These are phyloP conservation scores for Heterotis niloticus DNA, from an alignment of 2,113 vertebrate species.

Conservation along the genomic window DNA sequence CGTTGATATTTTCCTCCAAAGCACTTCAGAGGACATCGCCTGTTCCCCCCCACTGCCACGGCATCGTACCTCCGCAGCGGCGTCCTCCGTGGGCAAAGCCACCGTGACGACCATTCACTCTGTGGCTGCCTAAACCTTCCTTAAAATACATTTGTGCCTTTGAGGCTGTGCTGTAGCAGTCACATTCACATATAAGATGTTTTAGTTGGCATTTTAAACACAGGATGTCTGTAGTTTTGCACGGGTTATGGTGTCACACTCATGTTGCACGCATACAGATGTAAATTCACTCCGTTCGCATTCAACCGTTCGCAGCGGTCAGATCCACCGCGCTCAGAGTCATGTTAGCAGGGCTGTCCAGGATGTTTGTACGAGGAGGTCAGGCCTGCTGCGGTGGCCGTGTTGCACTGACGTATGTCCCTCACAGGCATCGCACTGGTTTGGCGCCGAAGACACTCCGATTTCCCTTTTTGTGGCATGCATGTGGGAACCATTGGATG, in stretches of 20 bases:
- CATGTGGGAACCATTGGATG: neutral
- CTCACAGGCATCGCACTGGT: neutral
- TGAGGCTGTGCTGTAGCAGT: no score
- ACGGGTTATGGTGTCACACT: neutral
- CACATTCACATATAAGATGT: no score
- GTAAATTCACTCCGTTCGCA: neutral
- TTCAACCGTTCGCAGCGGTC: neutral
- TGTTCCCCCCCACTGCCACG: no score
- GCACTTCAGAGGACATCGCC: neutral
- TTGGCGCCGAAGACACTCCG: neutral
- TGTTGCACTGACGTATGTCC: neutral
- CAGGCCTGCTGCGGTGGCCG: neutral
- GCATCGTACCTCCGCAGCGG: neutral
- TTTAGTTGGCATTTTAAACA: neutral
- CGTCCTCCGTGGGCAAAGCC: neutral
- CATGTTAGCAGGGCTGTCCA: neutral
- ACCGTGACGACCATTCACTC: neutral
- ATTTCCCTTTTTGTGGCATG: neutral
- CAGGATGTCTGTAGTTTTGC: neutral
- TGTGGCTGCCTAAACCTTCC: neutral
- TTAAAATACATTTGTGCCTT: no score
- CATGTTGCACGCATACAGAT: neutral
- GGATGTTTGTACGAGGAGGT: neutral
- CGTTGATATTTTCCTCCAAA: neutral
- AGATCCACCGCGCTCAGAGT: neutral